Evolutionary conservation across 2,888 invertebrate genomes (phyloP).

Genomic region (Siphlonurus alternatus): DNA sequence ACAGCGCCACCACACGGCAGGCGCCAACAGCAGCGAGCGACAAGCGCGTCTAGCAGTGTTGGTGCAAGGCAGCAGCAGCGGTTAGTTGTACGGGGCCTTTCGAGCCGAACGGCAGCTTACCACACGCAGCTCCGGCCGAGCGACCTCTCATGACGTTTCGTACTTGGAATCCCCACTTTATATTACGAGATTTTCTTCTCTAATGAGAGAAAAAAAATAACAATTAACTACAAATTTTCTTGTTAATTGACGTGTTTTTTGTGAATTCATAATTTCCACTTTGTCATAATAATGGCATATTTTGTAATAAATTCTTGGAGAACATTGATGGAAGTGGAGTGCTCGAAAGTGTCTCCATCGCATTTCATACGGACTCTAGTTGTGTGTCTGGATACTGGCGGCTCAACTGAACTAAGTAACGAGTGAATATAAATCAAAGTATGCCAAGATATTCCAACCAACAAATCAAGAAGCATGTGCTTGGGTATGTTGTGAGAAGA

Average conservation of each 20-base stretch:
- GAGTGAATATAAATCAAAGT: no score
- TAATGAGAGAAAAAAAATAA: not conserved
- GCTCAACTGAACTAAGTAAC: no score
- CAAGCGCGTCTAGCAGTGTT: not conserved
- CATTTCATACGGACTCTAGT: no score
- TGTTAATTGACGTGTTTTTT: not conserved
- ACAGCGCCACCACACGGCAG: not conserved
- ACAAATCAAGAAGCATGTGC: no score
- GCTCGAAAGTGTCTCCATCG: no score
- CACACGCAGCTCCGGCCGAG: not conserved
- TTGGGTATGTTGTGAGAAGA: no score
- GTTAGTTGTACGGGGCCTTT: not conserved
- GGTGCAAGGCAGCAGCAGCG: not conserved
- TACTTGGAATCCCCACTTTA: not conserved
- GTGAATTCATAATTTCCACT: not conserved
- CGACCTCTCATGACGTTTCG: not conserved
- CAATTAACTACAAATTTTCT: not conserved
- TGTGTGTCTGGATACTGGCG: no score
- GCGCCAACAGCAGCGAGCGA: not conserved
- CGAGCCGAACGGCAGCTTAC: not conserved
- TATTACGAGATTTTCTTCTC: no score
- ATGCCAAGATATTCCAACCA: no score
- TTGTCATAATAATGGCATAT: not conserved
- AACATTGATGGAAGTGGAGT: not conserved
- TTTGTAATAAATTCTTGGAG: not conserved